Evolutionary conservation across 2,113 vertebrate genomes (phyloP).

Genomic region (Mugil cephalus): DNA sequence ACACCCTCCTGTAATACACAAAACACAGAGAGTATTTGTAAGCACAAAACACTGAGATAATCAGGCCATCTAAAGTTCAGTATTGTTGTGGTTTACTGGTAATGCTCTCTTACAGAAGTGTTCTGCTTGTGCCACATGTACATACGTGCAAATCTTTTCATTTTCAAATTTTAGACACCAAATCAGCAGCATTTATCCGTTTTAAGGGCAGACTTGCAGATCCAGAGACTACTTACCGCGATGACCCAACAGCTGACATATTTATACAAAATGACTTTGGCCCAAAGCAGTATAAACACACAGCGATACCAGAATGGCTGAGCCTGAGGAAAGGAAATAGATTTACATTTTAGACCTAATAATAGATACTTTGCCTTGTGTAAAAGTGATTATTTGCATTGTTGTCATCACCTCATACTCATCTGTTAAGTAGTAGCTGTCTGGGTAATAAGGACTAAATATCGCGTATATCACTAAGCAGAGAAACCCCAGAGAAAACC

Average conservation of each 20-base stretch:
- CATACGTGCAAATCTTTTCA: slow-evolving; percentile 10
- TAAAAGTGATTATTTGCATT: not conserved
- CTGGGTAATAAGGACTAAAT: slow-evolving; percentile 86
- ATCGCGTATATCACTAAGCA: slow-evolving; percentile 89
- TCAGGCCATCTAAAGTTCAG: too few relatives aligned
- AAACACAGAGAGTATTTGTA: not conserved
- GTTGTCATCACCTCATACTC: slow-evolving; percentile 89
- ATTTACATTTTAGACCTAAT: slow-evolving; percentile 12
- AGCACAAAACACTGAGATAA: slow-evolving; percentile 5
- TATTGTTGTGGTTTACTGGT: not conserved
- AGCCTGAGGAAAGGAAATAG: slow-evolving; percentile 79
- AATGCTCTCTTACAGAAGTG: not conserved
- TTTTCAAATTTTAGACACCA: not conserved
- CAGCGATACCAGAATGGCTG: slow-evolving; percentile 95
- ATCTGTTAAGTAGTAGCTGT: slow-evolving; percentile 90
- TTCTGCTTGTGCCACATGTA: not conserved
- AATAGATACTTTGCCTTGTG: not conserved
- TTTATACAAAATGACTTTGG: slow-evolving; percentile 95
- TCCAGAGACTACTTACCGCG: slow-evolving; percentile 87
- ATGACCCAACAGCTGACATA: slow-evolving; percentile 98
- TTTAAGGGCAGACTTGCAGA: not conserved
- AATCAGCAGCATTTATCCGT: slow-evolving; percentile 1
- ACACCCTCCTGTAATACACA: slow-evolving; percentile 90
- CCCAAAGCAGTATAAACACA: slow-evolving; percentile 93
- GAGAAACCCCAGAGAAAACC: slow-evolving; percentile 90